Percentiles rank a stretch among this genome's conserved stretches.
These are phyloP conservation scores for Sinocyclocheilus anshuiensis DNA, from an alignment of 2,113 vertebrate genomes.

Conservation along the genomic window DNA sequence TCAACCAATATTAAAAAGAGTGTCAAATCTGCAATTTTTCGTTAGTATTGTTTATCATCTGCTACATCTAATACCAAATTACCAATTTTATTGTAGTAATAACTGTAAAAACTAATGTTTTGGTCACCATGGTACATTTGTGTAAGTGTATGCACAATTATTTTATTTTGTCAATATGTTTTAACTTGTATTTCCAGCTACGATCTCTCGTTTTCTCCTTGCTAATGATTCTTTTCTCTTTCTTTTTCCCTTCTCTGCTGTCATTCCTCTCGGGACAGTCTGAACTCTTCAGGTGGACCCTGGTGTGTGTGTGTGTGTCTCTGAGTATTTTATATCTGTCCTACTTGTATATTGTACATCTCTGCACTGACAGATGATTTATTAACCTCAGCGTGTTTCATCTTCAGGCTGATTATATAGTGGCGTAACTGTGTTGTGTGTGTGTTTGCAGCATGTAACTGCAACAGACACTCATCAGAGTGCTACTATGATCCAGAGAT, in stretches of 20 bases:
- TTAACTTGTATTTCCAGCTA: no score
- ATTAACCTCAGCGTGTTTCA: neutral
- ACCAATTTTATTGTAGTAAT: no score
- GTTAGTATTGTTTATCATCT: no score
- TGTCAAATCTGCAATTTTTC: no score
- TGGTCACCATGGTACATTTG: neutral
- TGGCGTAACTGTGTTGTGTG: neutral
- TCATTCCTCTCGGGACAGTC: neutral
- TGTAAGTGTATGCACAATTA: neutral
- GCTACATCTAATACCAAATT: no score
- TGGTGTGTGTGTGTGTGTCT: constrained; percentile 13
- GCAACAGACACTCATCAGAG: constrained; percentile 87
- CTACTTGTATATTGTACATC: neutral
- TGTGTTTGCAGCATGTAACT: constrained; percentile 85
- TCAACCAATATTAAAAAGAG: no score
- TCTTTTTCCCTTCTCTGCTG: neutral
- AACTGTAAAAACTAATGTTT: no score
- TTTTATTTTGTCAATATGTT: no score
- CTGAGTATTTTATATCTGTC: neutral
- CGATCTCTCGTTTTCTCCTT: no score
- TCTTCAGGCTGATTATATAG: no score
- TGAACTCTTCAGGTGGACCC: constrained; percentile 23
- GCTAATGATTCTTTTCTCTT: constrained; percentile 2
- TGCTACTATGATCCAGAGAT: constrained; percentile 90
- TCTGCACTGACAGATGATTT: neutral